phyloP scores from a whole-genome alignment of 1,140 invertebrate species.

The Doryteuthis pealeii region DNA sequence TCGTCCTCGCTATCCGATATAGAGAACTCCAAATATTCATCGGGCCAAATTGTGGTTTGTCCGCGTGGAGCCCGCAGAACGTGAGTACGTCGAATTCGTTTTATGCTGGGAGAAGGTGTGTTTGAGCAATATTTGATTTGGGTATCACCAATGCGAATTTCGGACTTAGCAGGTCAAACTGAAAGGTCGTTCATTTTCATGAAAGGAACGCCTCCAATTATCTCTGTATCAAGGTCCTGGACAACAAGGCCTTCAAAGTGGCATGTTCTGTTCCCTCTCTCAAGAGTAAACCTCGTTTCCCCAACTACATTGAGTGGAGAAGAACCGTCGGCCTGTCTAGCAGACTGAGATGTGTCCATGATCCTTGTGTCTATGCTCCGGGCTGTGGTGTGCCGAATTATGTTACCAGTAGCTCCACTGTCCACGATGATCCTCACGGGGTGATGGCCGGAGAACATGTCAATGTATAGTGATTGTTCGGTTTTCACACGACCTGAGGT shows the following conservation, averaged over 20 bases:
- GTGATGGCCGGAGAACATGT: conserved; percentile 20
- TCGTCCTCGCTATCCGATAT: too few species aligned
- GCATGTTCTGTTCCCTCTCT: conserved; percentile 12
- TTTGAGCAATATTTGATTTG: background rate
- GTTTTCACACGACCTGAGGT: background rate
- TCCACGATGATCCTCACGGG: conserved; percentile 20
- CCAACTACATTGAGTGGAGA: conserved; percentile 23
- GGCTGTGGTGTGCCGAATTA: conserved; percentile 20
- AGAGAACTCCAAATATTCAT: too few species aligned
- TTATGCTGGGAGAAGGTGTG: conserved; percentile 7
- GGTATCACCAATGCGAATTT: background rate
- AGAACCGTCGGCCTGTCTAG: conserved; percentile 26
- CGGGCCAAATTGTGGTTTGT: too few species aligned
- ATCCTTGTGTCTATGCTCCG: conserved; percentile 16
- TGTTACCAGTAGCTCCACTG: conserved; percentile 19
- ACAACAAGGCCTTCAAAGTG: conserved; percentile 25
- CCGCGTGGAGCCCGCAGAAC: background rate
- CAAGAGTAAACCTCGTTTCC: too few species aligned
- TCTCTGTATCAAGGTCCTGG: conserved; percentile 26
- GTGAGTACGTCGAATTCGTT: background rate
- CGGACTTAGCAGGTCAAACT: conserved; percentile 25
- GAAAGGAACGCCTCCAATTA: conserved; percentile 20
- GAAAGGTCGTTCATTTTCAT: conserved; percentile 11
- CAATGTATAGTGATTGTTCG: conserved; percentile 21
- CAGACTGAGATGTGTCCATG: conserved; percentile 19